A percentile compares a stretch with the other conserved stretches of the same genome.
phyloP scores from a whole-genome alignment of 2,888 invertebrate species.

The Hymenopus coronatus region DNA sequence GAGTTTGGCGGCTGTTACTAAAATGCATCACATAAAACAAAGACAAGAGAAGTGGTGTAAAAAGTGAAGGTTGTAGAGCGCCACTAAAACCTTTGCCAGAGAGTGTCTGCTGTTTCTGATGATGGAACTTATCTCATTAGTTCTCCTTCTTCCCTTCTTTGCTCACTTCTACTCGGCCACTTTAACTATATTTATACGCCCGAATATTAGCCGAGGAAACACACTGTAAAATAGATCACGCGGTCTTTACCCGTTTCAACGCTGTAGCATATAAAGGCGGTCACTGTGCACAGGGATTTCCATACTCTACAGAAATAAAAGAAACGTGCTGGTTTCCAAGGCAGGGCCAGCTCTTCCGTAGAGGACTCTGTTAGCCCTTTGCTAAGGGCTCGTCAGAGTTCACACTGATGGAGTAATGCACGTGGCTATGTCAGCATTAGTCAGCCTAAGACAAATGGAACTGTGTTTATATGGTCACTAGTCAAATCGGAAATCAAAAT shows the following conservation, averaged over 20 bases:
- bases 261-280: too few relatives aligned
- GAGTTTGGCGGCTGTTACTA: background rate
- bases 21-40: background rate
- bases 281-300: too few relatives aligned
- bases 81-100: background rate
- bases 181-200: background rate
- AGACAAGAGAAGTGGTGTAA: background rate
- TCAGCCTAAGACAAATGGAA: too few relatives aligned
- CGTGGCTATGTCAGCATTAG: too few relatives aligned
- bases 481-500: too few relatives aligned
- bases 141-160: background rate
- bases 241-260: background rate
- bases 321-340: too few relatives aligned
- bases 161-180: background rate
- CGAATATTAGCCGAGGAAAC: background rate
- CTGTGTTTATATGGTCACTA: too few relatives aligned
- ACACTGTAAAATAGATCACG: background rate
- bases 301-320: too few relatives aligned
- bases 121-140: background rate
- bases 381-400: too few relatives aligned
- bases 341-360: too few relatives aligned
- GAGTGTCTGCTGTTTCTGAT: background rate
- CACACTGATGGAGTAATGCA: too few relatives aligned
- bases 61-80: background rate
- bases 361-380: too few relatives aligned